Conservation (phyloP, 2,113 vertebrate genomes). For the Ophthalmolycus amberensis region DNA sequence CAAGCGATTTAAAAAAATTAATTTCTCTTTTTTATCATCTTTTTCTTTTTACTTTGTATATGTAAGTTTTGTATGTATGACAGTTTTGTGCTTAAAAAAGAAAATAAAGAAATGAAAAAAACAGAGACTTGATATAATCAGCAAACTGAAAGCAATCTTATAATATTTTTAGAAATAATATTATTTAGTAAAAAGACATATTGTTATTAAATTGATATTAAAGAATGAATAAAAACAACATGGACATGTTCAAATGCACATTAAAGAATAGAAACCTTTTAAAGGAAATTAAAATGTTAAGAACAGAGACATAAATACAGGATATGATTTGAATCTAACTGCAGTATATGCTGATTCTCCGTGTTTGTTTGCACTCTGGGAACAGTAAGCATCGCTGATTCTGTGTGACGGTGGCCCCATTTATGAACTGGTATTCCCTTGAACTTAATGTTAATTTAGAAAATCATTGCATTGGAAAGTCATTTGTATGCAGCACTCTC, state of each 20-base stretch:
- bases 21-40: accelerated
- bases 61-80: neutral
- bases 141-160: neutral
- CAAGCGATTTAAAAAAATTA: too few species aligned
- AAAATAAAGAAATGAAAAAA: neutral
- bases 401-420: neutral
- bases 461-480: slow-evolving; percentile 32
- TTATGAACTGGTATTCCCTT: slow-evolving; percentile 29
- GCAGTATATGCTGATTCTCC: neutral
- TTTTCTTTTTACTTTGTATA: neutral
- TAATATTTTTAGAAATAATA: neutral
- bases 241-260: neutral
- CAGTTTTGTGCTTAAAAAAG: neutral
- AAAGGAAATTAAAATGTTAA: neutral
- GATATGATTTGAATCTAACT: neutral
- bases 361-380: neutral
- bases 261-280: neutral
- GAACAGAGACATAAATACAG: neutral
- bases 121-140: neutral
- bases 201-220: neutral
- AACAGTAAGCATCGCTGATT: neutral
- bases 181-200: neutral
- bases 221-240: neutral
- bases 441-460: slow-evolving; percentile 41
- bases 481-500: neutral